Base-by-base conservation (phyloP, 2,797 vertebrate species). In the Stomatorhinus walkeri region DNA sequence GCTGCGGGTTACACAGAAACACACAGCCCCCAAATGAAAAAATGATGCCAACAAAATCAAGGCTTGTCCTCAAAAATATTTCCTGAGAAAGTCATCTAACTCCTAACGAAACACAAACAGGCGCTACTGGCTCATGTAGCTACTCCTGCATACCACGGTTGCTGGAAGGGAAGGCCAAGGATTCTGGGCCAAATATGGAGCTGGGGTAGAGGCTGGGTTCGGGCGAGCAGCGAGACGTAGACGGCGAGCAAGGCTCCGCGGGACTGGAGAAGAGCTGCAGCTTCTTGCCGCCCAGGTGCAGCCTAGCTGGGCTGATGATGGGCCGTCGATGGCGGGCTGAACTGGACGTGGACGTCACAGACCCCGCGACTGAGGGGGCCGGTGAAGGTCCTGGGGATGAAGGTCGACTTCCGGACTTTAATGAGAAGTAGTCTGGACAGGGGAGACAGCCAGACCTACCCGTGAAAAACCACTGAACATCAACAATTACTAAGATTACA, bases 291-390 rank as follows among this genome's bases (percentile, higher is more conserved):
- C 96, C 92, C 85, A 99, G 95, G 94, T 99, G 97, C 90, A 99
- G 96, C 51, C 97, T 96, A 0, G 98, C 98, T 0, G 98, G 98
- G 93, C 98, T 99, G 94, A 99, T 99, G 91, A 99, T 96, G 0
- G 98, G 98, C 0, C 98, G 96, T 0, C 97, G 96, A 12, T 96
- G 95, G 9, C 95, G 94, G 93, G 96, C 93, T 0, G 98, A 99
- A 2, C 97, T 94, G 0, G 96, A 96, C 90, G 97, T 99, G 91
- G 98, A 99, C 0, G 96, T 95, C 19, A 97, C 94, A 0, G 98
- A 99, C 6, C 97, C 96, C 0, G 97, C 96, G 3, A 99, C 93
- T 0, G 98, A 99, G 0, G 98, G 97, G 0, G 97, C 94, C 0
- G 98, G 97, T 28, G 98, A 99, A 0, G 97, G 96, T 7, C 96